Evolutionary conservation across 2,113 vertebrate species (phyloP).

Genomic region (Podarcis raffonei): DNA sequence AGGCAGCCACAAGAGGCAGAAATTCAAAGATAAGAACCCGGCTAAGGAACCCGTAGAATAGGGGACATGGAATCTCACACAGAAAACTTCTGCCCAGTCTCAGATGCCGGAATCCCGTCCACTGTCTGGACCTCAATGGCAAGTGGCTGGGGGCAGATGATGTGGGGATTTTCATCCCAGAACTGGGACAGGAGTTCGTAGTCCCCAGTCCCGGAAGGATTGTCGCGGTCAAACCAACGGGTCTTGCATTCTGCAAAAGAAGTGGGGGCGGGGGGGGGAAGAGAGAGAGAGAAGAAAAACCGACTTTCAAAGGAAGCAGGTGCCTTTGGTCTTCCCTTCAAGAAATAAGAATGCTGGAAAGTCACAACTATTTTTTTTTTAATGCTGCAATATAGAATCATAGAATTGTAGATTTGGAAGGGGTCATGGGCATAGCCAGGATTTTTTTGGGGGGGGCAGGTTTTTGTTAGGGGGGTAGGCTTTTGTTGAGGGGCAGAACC

Average conservation of each 20-base stretch:
- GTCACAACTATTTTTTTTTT: background rate
- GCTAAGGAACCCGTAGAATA: too few species aligned
- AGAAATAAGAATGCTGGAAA: background rate
- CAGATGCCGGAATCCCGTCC: slow-evolving; percentile 5
- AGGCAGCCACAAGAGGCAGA: background rate
- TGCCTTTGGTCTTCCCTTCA: background rate
- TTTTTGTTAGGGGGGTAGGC: too few species aligned
- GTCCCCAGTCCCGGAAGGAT: slow-evolving; percentile 47
- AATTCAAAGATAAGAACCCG: background rate
- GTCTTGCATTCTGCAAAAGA: slow-evolving; percentile 60
- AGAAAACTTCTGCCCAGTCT: background rate
- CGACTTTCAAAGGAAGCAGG: background rate
- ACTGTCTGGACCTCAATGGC: slow-evolving; percentile 61
- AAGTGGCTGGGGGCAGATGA: slow-evolving; percentile 54
- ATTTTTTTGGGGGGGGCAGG: too few species aligned
- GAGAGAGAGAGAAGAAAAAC: background rate
- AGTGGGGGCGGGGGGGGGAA: background rate
- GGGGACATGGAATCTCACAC: background rate
- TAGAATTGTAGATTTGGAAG: too few species aligned
- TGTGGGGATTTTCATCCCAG: slow-evolving; percentile 33
- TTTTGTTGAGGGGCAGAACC: too few species aligned
- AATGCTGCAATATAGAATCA: too few species aligned
- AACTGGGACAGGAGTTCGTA: slow-evolving; percentile 55
- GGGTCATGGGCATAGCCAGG: too few species aligned
- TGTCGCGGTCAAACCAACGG: slow-evolving; percentile 60